phyloP scores from a whole-genome alignment of 2,797 vertebrate species.

The Cyclura pinguis region DNA sequence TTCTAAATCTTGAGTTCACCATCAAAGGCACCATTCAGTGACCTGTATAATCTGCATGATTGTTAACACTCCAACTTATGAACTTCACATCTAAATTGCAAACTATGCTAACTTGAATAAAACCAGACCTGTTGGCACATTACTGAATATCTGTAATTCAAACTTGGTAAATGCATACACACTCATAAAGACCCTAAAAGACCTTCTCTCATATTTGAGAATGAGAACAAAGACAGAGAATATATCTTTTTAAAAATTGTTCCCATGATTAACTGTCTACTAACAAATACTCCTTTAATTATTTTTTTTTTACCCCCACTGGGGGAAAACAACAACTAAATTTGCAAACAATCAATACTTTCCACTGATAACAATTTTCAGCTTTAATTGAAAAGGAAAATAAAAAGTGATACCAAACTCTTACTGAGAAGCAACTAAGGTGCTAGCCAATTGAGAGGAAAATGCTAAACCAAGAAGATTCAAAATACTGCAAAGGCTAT shows the following conservation, averaged over 20 bases:
- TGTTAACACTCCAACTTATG: slow-evolving; percentile 55
- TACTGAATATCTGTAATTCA: slow-evolving; percentile 44
- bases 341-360: slow-evolving; percentile 43
- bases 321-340: slow-evolving; percentile 43
- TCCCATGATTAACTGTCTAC: background rate
- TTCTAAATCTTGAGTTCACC: slow-evolving; percentile 50
- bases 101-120: slow-evolving; percentile 28
- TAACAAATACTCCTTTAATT: slow-evolving; percentile 21
- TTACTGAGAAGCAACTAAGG: slow-evolving; percentile 57
- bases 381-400: slow-evolving; percentile 47
- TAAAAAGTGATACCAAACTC: slow-evolving; percentile 52
- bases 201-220: too few relatives aligned
- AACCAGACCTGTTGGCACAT: slow-evolving; percentile 32
- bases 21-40: slow-evolving; percentile 62
- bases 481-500: slow-evolving; percentile 3
- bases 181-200: background rate
- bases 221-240: background rate
- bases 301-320: background rate
- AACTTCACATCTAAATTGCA: background rate
- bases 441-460: slow-evolving; percentile 24
- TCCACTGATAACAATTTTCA: slow-evolving; percentile 46
- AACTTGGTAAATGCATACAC: background rate
- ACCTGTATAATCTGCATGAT: background rate
- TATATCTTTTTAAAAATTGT: background rate
- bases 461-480: background rate